Conservation (phyloP, 2,888 invertebrate genomes). For the Fabriciana adippe region DNA sequence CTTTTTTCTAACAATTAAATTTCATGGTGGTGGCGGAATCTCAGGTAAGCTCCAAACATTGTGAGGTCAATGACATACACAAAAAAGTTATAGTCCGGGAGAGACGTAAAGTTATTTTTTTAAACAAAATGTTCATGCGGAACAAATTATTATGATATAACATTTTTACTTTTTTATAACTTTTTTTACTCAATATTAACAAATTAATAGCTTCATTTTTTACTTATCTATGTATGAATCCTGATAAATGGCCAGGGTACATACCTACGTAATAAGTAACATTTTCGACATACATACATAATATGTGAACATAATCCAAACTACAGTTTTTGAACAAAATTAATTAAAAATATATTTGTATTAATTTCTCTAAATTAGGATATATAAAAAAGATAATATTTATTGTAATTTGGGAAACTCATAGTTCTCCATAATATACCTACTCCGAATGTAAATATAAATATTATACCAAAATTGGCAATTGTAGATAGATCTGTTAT, state of each 20-base stretch:
- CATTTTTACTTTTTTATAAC: too few species aligned
- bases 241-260: slow-evolving; percentile 1
- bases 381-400: too few species aligned
- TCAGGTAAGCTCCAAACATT: slow-evolving; percentile 1
- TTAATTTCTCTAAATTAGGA: too few species aligned
- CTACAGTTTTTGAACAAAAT: too few species aligned
- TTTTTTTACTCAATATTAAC: neutral
- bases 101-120: neutral
- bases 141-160: too few species aligned
- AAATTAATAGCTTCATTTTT: slow-evolving; percentile 1
- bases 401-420: too few species aligned
- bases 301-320: too few species aligned
- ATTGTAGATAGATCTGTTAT: neutral
- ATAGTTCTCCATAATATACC: neutral
- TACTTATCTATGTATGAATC: slow-evolving; percentile 14
- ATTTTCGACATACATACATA: neutral
- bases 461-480: neutral
- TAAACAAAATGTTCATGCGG: neutral
- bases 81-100: slow-evolving; percentile 1
- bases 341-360: too few species aligned
- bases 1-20: neutral
- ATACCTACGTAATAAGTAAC: slow-evolving; percentile 3
- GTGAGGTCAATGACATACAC: slow-evolving; percentile 28
- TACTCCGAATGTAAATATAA: slow-evolving; percentile 5
- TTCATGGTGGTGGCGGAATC: neutral